Conservation (phyloP, 2,888 invertebrate species). For the Lithodes maja region DNA sequence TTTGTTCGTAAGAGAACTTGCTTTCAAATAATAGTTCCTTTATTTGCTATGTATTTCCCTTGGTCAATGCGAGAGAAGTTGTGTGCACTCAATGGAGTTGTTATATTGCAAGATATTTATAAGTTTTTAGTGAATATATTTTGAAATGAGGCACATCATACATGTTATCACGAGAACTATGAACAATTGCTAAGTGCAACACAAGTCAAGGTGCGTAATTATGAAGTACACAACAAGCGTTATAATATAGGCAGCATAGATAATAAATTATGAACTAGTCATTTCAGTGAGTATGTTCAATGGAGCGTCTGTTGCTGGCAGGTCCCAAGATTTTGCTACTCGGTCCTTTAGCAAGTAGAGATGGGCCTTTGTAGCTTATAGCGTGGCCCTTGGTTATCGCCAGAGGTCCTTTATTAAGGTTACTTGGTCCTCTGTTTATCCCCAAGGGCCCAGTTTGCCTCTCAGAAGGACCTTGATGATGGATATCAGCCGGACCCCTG, state of each 20-base stretch:
- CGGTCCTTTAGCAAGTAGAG: constrained; percentile 53
- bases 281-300: constrained; percentile 39
- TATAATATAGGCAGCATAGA: not conserved
- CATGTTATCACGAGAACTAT: too few relatives aligned
- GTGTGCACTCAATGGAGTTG: too few relatives aligned
- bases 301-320: constrained; percentile 34
- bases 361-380: constrained; percentile 40
- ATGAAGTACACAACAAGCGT: not conserved
- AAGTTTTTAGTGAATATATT: too few relatives aligned
- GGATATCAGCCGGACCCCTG: constrained; percentile 50
- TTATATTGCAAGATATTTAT: too few relatives aligned
- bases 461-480: constrained; percentile 46
- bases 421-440: constrained; percentile 43
- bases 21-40: too few relatives aligned
- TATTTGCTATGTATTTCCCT: too few relatives aligned
- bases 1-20: too few relatives aligned
- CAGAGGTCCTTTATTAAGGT: constrained; percentile 51
- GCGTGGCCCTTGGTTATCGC: constrained; percentile 8
- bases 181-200: not conserved
- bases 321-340: constrained; percentile 52
- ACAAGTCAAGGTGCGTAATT: not conserved
- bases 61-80: too few relatives aligned
- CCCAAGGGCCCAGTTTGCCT: constrained; percentile 43
- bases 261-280: not conserved
- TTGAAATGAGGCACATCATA: too few relatives aligned